A percentile compares a stretch with the other conserved stretches of the same genome.
These are phyloP conservation scores for Chromoteleia sp. DNA, from an alignment of 2,888 invertebrate genomes.

Conservation along the genomic window DNA sequence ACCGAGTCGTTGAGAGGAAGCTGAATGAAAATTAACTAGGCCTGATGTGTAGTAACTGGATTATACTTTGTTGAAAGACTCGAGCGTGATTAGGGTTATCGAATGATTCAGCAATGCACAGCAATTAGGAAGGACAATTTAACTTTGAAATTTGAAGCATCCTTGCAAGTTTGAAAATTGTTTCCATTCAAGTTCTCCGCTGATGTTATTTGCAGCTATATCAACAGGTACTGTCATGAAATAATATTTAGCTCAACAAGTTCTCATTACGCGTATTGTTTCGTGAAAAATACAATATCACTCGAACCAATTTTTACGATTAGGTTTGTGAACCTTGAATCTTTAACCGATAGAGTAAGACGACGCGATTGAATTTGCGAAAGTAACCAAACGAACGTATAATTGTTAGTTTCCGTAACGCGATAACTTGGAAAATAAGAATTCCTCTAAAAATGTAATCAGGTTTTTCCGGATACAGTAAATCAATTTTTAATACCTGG, in stretches of 20 bases:
- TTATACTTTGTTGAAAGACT: conserved; percentile 1
- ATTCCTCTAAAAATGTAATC: too few species aligned
- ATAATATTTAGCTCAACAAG: conserved; percentile 38
- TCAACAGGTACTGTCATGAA: conserved; percentile 31
- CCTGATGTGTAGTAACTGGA: conserved; percentile 9
- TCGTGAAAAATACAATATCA: not conserved
- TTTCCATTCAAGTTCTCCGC: conserved; percentile 23
- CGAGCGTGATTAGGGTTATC: conserved; percentile 28
- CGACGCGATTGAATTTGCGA: too few species aligned
- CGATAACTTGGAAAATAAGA: too few species aligned
- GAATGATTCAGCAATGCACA: conserved; percentile 8
- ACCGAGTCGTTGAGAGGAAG: not conserved
- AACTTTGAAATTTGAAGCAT: conserved; percentile 18
- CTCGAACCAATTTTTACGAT: too few species aligned
- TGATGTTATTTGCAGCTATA: conserved; percentile 31
- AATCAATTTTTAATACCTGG: too few species aligned
- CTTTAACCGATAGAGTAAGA: too few species aligned
- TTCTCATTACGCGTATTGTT: not conserved
- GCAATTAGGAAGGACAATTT: conserved; percentile 18
- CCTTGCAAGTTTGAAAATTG: conserved; percentile 27
- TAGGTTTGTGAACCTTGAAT: too few species aligned
- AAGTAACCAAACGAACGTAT: too few species aligned
- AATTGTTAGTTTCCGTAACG: too few species aligned
- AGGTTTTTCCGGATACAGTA: too few species aligned
- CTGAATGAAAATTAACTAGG: not conserved